These are phyloP conservation scores for Equus quagga DNA, from an alignment of 2,113 vertebrate genomes.

Conservation along the genomic window DNA sequence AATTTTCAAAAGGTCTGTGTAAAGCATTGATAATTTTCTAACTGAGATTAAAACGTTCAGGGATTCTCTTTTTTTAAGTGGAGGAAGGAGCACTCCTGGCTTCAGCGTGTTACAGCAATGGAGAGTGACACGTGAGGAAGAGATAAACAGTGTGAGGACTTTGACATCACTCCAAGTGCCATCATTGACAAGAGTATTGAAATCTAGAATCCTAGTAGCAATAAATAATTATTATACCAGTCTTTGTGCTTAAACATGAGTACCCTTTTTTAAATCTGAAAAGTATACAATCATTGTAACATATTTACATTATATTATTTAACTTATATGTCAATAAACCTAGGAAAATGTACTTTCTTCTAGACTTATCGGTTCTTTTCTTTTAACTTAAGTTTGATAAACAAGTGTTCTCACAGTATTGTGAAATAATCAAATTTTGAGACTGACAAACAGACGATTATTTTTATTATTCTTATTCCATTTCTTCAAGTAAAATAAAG, in stretches of 20 bases:
- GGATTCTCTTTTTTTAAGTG: not conserved
- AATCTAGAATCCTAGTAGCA: not conserved
- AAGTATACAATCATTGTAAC: not conserved
- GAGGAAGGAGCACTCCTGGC: not conserved
- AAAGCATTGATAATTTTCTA: not conserved
- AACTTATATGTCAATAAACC: not conserved
- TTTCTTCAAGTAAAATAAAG: not conserved
- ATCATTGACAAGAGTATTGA: not conserved
- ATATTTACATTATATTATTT: not conserved
- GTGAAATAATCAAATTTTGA: conserved; percentile 9
- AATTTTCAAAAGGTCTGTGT: not conserved
- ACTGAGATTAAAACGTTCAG: not conserved
- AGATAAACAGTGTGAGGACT: not conserved
- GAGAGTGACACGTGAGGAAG: not conserved
- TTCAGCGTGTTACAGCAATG: not conserved
- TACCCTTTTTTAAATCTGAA: not conserved
- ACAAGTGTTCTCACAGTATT: not conserved
- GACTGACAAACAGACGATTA: not conserved
- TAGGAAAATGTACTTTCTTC: not conserved
- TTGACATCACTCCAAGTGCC: not conserved
- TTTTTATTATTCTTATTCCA: not conserved
- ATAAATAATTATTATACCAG: not conserved
- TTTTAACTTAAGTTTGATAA: not conserved
- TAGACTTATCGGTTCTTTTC: not conserved
- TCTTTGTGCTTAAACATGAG: not conserved